These are phyloP conservation scores for Argyra leucocephala DNA, from an alignment of 2,888 invertebrate genomes.

Conservation along the genomic window DNA sequence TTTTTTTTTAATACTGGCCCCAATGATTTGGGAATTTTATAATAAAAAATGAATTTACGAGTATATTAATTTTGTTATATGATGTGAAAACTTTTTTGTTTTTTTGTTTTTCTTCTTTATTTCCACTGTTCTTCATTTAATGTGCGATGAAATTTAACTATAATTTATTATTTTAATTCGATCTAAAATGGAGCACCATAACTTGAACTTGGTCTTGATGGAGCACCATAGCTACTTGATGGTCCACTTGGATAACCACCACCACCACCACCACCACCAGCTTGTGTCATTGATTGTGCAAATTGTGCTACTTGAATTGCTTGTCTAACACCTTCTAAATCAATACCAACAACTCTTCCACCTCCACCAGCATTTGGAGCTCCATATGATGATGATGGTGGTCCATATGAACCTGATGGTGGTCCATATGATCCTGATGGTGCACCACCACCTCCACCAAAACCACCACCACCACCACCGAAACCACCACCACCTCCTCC, in stretches of 20 bases:
- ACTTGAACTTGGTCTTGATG: slow-evolving; percentile 46
- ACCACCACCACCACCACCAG: slow-evolving; percentile 42
- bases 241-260: slow-evolving; percentile 46
- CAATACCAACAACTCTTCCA: slow-evolving; percentile 64
- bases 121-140: not conserved
- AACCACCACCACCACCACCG: slow-evolving; percentile 38
- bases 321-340: slow-evolving; percentile 75
- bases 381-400: slow-evolving; percentile 58
- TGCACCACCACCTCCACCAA: slow-evolving; percentile 46
- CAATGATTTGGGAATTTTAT: not conserved
- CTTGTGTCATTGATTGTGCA: slow-evolving; percentile 55
- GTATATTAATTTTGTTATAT: not conserved
- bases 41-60: not conserved
- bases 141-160: not conserved
- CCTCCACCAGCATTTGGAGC: slow-evolving; percentile 43
- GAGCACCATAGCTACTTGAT: slow-evolving; percentile 59
- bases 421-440: slow-evolving; percentile 49
- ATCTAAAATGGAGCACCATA: slow-evolving; percentile 32
- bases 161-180: not conserved
- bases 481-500: slow-evolving; percentile 46
- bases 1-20: not conserved
- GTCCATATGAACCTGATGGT: slow-evolving; percentile 58
- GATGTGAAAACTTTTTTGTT: not conserved
- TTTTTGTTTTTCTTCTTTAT: not conserved
- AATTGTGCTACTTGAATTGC: slow-evolving; percentile 82